Conservation (phyloP, 2,113 vertebrate species). For the Empidonax traillii region DNA sequence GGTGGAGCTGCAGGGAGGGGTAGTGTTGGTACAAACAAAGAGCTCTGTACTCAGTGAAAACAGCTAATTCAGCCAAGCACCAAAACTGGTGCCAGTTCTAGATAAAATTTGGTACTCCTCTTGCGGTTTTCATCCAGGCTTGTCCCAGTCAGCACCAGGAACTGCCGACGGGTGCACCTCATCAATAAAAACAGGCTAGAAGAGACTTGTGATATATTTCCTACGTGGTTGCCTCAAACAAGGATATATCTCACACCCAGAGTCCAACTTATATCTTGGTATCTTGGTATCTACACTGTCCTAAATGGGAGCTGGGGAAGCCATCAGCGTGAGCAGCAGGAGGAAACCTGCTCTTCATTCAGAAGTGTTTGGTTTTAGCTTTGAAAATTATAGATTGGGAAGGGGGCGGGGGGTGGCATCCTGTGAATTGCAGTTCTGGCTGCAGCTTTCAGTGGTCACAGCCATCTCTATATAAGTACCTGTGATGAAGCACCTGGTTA, state of each 20-base stretch:
- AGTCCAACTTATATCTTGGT: not conserved
- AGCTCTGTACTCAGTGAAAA: not conserved
- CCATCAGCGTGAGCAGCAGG: not conserved
- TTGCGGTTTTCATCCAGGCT: not conserved
- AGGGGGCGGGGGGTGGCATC: not conserved
- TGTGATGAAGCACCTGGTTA: not conserved
- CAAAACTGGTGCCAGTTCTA: not conserved
- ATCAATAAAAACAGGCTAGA: not conserved
- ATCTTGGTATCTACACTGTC: not conserved
- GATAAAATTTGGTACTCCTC: not conserved
- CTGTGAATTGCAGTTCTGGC: accelerated
- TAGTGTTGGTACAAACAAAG: not conserved
- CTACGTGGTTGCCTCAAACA: not conserved
- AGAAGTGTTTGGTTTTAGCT: not conserved
- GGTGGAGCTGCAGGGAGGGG: not conserved
- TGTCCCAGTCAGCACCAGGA: not conserved
- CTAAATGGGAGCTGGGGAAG: not conserved
- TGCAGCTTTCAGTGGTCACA: not conserved
- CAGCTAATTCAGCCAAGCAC: not conserved
- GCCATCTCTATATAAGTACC: not conserved
- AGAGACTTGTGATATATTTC: not conserved
- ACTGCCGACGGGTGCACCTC: not conserved
- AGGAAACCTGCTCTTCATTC: not conserved
- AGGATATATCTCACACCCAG: not conserved
- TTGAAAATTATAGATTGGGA: not conserved